phyloP scores from a whole-genome alignment of 2,888 invertebrate species.

The Laothoe populi region DNA sequence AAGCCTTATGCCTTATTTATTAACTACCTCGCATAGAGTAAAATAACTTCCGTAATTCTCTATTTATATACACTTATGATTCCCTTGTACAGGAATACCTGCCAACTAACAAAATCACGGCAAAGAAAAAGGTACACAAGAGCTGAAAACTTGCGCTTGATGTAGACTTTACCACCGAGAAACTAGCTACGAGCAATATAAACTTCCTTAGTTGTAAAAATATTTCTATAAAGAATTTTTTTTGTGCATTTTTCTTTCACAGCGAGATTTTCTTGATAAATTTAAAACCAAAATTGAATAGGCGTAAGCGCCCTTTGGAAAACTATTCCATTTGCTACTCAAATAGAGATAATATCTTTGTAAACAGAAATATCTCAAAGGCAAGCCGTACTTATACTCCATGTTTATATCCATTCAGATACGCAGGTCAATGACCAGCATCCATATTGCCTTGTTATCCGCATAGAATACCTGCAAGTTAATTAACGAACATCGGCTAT shows the following conservation, averaged over 20 bases:
- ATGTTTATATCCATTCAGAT: not conserved
- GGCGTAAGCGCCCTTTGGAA: too few species aligned
- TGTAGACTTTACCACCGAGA: not conserved
- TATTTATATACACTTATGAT: not conserved
- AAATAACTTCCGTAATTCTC: not conserved
- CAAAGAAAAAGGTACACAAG: not conserved
- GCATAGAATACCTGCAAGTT: slow-evolving; percentile 24
- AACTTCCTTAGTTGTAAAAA: not conserved
- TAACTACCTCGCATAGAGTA: not conserved
- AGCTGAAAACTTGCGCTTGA: not conserved
- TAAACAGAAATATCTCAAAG: too few species aligned
- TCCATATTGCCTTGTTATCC: slow-evolving; percentile 10
- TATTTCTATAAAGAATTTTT: not conserved
- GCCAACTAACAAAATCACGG: not conserved
- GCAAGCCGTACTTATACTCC: too few species aligned
- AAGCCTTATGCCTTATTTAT: too few species aligned
- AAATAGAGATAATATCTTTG: too few species aligned
- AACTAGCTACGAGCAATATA: not conserved
- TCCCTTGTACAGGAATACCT: not conserved
- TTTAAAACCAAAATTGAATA: too few species aligned
- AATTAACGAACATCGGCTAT: slow-evolving; percentile 20
- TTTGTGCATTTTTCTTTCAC: not conserved
- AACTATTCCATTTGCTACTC: too few species aligned
- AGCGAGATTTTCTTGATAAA: not conserved
- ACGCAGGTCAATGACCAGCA: not conserved